phyloP scores from a whole-genome alignment of 2,888 invertebrate species.

The Eurytoma californica region DNA sequence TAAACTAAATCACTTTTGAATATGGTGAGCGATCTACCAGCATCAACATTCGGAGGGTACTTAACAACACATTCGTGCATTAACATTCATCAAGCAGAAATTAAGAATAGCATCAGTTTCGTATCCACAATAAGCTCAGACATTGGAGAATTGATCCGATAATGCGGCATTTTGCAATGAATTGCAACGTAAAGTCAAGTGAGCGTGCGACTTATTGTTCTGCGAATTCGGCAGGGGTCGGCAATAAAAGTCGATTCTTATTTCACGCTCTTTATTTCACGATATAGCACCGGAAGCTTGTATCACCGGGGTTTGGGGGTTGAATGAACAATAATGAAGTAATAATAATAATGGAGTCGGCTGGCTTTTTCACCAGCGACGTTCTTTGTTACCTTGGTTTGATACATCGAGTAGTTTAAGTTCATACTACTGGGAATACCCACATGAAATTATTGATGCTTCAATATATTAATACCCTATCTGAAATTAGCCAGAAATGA shows the following conservation, averaged over 20 bases:
- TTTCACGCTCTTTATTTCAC: background rate
- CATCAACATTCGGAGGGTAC: too few relatives aligned
- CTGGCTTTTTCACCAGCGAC: background rate
- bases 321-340: constrained; percentile 26
- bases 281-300: constrained; percentile 16
- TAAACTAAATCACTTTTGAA: too few relatives aligned
- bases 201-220: background rate
- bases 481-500: too few relatives aligned
- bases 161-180: constrained; percentile 6
- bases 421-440: too few relatives aligned
- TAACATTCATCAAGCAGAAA: constrained; percentile 2
- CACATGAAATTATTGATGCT: too few relatives aligned
- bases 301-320: background rate
- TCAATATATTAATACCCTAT: too few relatives aligned
- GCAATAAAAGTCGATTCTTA: constrained; percentile 33
- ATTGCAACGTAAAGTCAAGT: too few relatives aligned
- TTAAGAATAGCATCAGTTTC: constrained; percentile 6
- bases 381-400: too few relatives aligned
- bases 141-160: constrained; percentile 24
- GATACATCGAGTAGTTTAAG: too few relatives aligned
- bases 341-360: constrained; percentile 34
- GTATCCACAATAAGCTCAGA: background rate
- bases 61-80: too few relatives aligned
- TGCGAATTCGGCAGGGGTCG: background rate
- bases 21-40: too few relatives aligned